Evolutionary conservation across 2,797 vertebrate genomes (phyloP).

Genomic region (Brotula barbata): DNA sequence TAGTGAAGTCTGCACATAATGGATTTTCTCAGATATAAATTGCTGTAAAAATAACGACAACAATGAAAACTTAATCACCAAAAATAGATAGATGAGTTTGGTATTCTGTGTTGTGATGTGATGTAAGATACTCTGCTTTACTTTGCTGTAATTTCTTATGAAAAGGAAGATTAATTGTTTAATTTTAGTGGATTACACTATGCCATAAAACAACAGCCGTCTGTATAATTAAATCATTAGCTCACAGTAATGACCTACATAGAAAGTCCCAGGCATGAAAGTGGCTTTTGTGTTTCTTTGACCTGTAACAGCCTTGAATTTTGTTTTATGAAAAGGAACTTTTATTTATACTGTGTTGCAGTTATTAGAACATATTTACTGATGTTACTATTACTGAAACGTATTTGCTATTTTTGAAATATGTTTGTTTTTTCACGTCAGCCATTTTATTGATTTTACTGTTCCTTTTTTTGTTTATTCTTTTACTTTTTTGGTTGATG

Average conservation of each 20-base stretch:
- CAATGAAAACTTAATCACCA: too few relatives aligned
- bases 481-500: background rate
- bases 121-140: constrained; percentile 24
- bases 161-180: constrained; percentile 13
- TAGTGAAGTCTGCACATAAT: constrained; percentile 17
- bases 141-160: constrained; percentile 15
- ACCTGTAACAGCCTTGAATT: constrained; percentile 23
- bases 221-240: constrained; percentile 20
- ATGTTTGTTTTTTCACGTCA: background rate
- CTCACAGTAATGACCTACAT: constrained; percentile 21
- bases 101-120: constrained; percentile 28
- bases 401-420: constrained; percentile 16
- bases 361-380: constrained; percentile 7
- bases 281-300: constrained; percentile 16
- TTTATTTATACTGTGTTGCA: constrained; percentile 1
- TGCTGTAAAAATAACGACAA: constrained; percentile 24
- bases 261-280: constrained; percentile 30
- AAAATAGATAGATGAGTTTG: background rate
- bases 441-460: constrained; percentile 1
- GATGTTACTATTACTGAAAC: background rate
- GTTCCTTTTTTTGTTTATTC: too few relatives aligned
- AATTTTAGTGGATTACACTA: constrained; percentile 15
- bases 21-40: constrained; percentile 20
- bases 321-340: constrained; percentile 2
- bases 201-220: constrained; percentile 14